These are phyloP conservation scores for Saccopteryx bilineata DNA, from an alignment of 2,113 vertebrate genomes.

Conservation along the genomic window DNA sequence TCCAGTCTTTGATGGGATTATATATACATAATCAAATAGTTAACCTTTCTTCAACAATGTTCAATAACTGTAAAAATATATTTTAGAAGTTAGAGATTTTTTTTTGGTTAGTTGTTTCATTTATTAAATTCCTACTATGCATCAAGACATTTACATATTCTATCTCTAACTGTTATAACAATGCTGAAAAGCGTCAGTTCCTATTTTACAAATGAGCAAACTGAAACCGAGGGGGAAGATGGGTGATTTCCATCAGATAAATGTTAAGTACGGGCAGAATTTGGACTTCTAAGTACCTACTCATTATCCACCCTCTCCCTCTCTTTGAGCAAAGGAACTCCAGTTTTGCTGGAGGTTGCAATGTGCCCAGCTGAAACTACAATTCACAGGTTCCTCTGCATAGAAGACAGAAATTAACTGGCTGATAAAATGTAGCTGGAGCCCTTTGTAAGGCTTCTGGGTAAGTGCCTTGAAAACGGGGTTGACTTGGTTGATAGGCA, in stretches of 20 bases:
- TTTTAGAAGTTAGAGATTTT: not conserved
- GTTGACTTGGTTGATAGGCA: not conserved
- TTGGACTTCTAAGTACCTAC: not conserved
- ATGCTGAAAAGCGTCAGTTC: not conserved
- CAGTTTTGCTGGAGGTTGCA: not conserved
- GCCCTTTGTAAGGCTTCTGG: not conserved
- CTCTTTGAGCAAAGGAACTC: not conserved
- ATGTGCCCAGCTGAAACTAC: not conserved
- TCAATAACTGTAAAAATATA: not conserved
- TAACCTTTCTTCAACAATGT: not conserved
- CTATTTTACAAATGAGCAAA: not conserved
- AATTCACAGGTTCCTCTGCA: not conserved
- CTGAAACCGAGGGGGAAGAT: not conserved
- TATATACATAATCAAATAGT: not conserved
- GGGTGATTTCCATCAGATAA: not conserved
- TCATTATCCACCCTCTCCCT: not conserved
- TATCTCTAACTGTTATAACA: not conserved
- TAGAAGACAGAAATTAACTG: not conserved
- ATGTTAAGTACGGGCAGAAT: not conserved
- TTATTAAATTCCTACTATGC: not conserved
- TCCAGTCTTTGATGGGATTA: not conserved
- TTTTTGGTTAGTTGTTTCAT: not conserved
- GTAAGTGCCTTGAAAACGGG: not conserved
- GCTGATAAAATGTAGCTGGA: not conserved
- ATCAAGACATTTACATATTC: not conserved